These are phyloP conservation scores for Procambarus virginalis DNA, from an alignment of 1,140 invertebrate species.

Conservation along the genomic window DNA sequence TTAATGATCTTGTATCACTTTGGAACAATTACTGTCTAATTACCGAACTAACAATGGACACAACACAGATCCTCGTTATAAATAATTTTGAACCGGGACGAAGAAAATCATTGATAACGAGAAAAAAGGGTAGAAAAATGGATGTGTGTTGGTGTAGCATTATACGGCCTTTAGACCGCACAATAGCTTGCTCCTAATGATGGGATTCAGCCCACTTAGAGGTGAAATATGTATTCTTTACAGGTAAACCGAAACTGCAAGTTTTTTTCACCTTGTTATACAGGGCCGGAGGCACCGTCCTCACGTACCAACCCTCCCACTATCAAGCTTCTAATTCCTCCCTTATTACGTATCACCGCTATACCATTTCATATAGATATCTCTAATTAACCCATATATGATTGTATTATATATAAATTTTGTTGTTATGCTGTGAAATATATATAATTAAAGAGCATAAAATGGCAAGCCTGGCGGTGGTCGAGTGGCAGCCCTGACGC, in stretches of 20 bases:
- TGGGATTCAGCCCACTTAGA: background rate
- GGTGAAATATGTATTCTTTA: conserved; percentile 3
- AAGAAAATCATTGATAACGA: too few species aligned
- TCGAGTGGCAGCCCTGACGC: background rate
- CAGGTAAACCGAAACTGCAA: background rate
- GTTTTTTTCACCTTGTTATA: background rate
- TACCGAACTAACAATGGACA: too few species aligned
- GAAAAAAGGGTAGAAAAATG: background rate
- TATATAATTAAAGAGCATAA: background rate
- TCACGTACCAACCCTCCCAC: background rate
- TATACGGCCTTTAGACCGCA: background rate
- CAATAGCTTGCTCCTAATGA: conserved; percentile 7
- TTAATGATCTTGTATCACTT: too few species aligned
- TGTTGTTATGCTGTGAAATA: background rate
- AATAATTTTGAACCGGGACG: too few species aligned
- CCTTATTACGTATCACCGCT: background rate
- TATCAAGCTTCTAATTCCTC: background rate
- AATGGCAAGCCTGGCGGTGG: background rate
- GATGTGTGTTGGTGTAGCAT: background rate
- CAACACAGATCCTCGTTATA: too few species aligned
- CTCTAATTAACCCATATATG: background rate
- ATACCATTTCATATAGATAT: background rate
- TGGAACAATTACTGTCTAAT: too few species aligned
- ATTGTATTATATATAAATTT: background rate
- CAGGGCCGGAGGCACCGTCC: background rate